Percentiles rank a stretch among this genome's conserved stretches.
Conservation (phyloP, 2,888 invertebrate species). For the Brachynemurus nebulosus region DNA sequence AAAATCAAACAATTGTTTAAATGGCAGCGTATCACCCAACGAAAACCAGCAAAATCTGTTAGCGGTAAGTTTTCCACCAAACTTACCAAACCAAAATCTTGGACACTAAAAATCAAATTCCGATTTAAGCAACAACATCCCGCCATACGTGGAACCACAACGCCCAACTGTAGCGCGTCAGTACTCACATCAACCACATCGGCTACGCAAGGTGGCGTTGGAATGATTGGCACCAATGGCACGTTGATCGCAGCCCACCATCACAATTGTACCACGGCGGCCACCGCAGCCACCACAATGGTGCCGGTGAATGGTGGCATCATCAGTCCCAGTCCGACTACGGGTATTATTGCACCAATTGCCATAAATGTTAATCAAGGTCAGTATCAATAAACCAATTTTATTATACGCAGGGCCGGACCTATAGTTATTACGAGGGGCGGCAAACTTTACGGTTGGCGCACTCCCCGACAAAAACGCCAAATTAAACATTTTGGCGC, state of each 20-base stretch:
- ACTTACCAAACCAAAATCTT: neutral
- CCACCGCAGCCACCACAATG: conserved; percentile 1
- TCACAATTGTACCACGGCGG: conserved; percentile 1
- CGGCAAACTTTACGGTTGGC: too few species aligned
- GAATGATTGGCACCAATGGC: neutral
- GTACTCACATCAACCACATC: conserved; percentile 2
- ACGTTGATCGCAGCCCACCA: neutral
- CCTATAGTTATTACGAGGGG: too few species aligned
- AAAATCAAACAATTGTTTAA: neutral
- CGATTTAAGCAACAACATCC: conserved; percentile 41
- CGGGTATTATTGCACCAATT: conserved; percentile 8
- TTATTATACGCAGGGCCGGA: conserved; percentile 1
- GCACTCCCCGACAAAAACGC: too few species aligned
- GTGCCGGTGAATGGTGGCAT: conserved; percentile 4
- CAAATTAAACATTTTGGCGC: too few species aligned
- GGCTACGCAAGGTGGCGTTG: too few species aligned
- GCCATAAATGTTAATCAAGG: conserved; percentile 8
- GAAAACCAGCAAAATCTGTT: neutral
- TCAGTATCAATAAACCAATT: conserved; percentile 1
- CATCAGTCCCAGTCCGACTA: neutral
- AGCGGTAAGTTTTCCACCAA: neutral
- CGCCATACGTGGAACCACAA: conserved; percentile 48
- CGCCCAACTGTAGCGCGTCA: conserved; percentile 25
- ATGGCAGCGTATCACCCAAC: neutral
- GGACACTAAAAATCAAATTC: too few species aligned